Conservation (phyloP, 1,140 invertebrate species). For the Brachionus paranguensis region DNA sequence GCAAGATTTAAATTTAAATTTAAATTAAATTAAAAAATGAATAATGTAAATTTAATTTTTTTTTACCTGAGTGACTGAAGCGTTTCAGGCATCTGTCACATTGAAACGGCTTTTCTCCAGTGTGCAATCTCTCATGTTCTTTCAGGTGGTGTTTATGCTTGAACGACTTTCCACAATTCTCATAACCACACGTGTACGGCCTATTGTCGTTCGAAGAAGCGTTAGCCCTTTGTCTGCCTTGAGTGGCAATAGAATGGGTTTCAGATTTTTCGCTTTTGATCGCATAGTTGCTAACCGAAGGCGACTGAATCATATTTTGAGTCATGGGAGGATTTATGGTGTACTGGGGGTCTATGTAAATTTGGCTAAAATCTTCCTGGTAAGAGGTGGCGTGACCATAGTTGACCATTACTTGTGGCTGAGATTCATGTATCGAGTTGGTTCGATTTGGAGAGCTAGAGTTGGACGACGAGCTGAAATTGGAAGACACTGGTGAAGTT, state of each 20-base stretch:
- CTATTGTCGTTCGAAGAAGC: constrained; percentile 21
- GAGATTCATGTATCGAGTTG: not conserved
- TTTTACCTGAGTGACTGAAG: constrained; percentile 40
- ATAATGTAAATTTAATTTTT: too few species aligned
- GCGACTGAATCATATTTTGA: not conserved
- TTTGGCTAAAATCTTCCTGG: not conserved
- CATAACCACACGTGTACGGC: constrained; percentile 31
- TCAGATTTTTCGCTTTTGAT: not conserved
- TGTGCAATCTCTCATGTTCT: constrained; percentile 40
- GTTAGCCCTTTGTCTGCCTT: not conserved
- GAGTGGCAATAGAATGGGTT: not conserved
- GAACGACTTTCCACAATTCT: constrained; percentile 40
- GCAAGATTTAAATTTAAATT: too few species aligned
- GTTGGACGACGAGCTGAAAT: not conserved
- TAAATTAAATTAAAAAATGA: too few species aligned
- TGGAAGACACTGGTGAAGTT: not conserved
- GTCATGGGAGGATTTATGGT: not conserved
- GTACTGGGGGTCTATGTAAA: not conserved
- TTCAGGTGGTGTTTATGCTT: constrained; percentile 41
- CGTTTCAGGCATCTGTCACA: constrained; percentile 41
- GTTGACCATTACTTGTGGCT: not conserved
- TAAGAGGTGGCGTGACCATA: not conserved
- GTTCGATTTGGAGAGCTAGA: constrained; percentile 7
- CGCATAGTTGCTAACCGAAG: not conserved
- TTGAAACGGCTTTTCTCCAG: constrained; percentile 41